Base-by-base conservation (phyloP, 2,888 invertebrate species). In the Tridacna crocea region DNA sequence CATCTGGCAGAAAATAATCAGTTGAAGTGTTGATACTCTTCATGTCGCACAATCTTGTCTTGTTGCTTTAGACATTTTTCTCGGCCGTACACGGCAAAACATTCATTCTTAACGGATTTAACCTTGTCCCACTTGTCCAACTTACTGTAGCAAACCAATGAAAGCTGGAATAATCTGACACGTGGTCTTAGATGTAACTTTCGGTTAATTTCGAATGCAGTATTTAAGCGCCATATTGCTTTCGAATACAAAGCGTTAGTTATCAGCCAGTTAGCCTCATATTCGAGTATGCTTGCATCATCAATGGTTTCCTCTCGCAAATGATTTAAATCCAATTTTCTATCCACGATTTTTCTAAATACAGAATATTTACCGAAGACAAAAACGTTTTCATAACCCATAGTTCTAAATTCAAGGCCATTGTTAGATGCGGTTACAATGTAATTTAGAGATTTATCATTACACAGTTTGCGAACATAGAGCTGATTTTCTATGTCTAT, bases 221-320 rank as follows among this genome's bases (percentile, higher is more conserved):
- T 47, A 36, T 84, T 80, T 19, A 80, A 68, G 13, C 87, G 80
- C 19, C 79, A 81, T 26, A 77, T 76, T 15, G 86, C 86, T 47
- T 80, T 79, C 0, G 73, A 26, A 66, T 87, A 84, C n/a, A 86
- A 27, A 17, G 80, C 85, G n/a, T 81, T 77, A 2, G 88, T 85
- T 61, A 84, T 82, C 47, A 88, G 72, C 87, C 87, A 87, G 66
- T 80, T 86, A 1, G 85, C 81, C 76, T 88, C 88, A 66, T 88
- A 87, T 68, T 88, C 88, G 12, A 88, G 60, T 27, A 87, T 63
- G 17, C 83, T 84, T 12, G 85, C 82, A 75, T 85, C 86, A 0
- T 74, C 27, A 1, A 83, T 83, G 11, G 75, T 27, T 19, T 74
- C 36, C 48, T 83, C 70, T 47, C 11, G 47, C 13, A 51, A 8